These are phyloP conservation scores for Asbolus verrucosus DNA, from an alignment of 1,140 invertebrate species.

Conservation along the genomic window DNA sequence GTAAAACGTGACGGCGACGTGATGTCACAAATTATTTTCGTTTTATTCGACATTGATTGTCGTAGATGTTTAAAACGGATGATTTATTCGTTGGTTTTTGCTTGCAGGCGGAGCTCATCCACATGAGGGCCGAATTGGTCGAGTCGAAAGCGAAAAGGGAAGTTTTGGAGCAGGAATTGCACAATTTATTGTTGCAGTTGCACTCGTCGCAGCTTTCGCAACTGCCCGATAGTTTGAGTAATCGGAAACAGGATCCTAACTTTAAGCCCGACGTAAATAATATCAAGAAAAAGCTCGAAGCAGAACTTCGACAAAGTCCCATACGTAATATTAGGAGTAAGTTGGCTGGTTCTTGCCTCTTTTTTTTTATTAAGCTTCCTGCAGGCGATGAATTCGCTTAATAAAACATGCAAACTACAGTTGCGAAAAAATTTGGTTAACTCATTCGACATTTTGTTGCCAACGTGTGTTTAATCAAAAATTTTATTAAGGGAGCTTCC, in stretches of 20 bases:
- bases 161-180: constrained; percentile 73
- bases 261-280: constrained; percentile 62
- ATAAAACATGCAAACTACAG: constrained; percentile 17
- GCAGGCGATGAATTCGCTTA: constrained; percentile 1
- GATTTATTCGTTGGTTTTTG: background rate
- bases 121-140: constrained; percentile 77
- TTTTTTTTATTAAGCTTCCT: too few relatives aligned
- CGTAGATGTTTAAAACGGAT: too few relatives aligned
- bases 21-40: background rate
- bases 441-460: background rate
- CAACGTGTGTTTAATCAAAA: constrained; percentile 34
- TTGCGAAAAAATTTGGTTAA: background rate
- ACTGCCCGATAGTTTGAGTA: constrained; percentile 59
- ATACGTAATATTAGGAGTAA: constrained; percentile 53
- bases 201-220: constrained; percentile 72
- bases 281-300: constrained; percentile 64
- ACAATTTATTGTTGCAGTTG: constrained; percentile 73
- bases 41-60: background rate
- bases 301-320: constrained; percentile 64
- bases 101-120: constrained; percentile 78
- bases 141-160: constrained; percentile 73
- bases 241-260: constrained; percentile 64
- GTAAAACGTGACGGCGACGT: too few relatives aligned
- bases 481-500: constrained; percentile 30
- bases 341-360: background rate